phyloP scores from a whole-genome alignment of 2,888 invertebrate species.

The Ommatoiulus sabulosus region DNA sequence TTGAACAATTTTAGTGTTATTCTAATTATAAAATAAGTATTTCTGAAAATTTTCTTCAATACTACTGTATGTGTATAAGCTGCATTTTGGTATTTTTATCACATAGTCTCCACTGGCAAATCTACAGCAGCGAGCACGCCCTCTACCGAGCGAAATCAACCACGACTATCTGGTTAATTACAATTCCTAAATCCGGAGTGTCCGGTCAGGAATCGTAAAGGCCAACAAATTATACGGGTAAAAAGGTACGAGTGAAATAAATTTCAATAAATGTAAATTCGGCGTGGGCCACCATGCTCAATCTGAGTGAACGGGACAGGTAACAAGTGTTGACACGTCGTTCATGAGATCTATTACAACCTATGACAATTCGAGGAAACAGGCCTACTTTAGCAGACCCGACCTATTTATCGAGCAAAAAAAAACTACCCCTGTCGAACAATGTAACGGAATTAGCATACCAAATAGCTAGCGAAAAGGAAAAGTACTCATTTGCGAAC shows the following conservation, averaged over 20 bases:
- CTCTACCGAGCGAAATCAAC: background rate
- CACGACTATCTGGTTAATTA: background rate
- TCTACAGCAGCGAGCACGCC: background rate
- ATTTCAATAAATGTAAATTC: constrained; percentile 35
- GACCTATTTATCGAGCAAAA: background rate
- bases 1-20: no score
- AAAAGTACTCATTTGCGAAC: background rate
- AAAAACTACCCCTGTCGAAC: constrained; percentile 9
- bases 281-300: constrained; percentile 27
- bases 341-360: constrained; percentile 40
- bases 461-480: background rate
- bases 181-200: background rate
- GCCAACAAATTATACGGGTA: background rate
- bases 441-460: constrained; percentile 3
- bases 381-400: background rate
- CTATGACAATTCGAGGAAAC: constrained; percentile 14
- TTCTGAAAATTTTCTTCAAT: no score
- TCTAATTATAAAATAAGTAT: no score
- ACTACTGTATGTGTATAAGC: background rate
- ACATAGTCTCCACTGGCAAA: background rate
- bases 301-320: constrained; percentile 29
- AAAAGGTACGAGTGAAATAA: background rate
- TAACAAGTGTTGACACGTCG: constrained; percentile 45
- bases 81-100: background rate
- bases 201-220: background rate